Base-by-base conservation (phyloP, 2,888 invertebrate species). In the Tachystola acroxantha region DNA sequence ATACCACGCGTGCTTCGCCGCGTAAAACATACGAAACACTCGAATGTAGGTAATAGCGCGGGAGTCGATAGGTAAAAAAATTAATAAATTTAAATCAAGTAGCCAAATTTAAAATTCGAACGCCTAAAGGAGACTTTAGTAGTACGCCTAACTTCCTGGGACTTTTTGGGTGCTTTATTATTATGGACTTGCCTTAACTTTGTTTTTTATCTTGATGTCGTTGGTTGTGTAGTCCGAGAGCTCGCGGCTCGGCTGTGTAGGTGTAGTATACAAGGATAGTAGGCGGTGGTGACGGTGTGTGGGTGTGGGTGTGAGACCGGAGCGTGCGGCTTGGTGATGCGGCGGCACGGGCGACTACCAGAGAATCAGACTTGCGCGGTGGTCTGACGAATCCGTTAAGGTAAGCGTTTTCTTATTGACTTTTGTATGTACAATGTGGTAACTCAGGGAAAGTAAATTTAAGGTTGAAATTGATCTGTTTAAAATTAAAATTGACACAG, bases 331-430 rank as follows among this genome's bases (percentile, higher is more conserved):
- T 25, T 25, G 25, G 84, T 71, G 73, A 84, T 85, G 84, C 76
- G 71, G 72, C 65, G 66, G 66, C 66, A 53, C 52, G 50, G 57
- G 43, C 50, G 59, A 64, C 57, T 55, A 47, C 48, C 42, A 36
- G 59, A 49, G 46, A 60, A 61, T 57, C 62, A 57, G 63, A 55
- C 59, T 50, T 48, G 50, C 45, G 47, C 55, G 65, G 57, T 71
- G 64, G 84, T 85, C 81, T 85, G 85, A 85, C 85, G 78, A 82
- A 76, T 64, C 74, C 66, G 65, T 64, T 68, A 66, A 81, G 85
- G 85, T 85, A 66, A 74, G 76, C 25, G 4, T 19, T 19, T 19
- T 19, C n/a, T n/a, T n/a, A n/a, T n/a, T n/a, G n/a, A n/a, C n/a
- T n/a, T n/a, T n/a, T n/a, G n/a, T n/a, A n/a, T n/a, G n/a, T n/a